Base-by-base conservation (phyloP, 2,113 vertebrate genomes). In the Ptilorrhoa leucosticta region DNA sequence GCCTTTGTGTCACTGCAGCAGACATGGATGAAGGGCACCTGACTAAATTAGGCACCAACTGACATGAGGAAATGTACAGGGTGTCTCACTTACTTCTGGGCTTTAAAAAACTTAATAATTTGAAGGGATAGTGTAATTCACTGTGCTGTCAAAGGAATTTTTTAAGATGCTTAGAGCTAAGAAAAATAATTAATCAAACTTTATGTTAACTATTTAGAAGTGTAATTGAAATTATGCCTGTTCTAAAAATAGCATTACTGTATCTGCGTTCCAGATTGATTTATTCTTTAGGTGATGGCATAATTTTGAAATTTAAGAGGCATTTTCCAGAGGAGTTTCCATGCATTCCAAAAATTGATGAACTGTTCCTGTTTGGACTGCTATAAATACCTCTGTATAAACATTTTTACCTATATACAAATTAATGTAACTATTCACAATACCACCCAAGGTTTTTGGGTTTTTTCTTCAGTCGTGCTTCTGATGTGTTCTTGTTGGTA, bases 391-490 rank as follows among this genome's bases (percentile, higher is more conserved):
- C 8, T 48, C 21, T 50, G 4, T 17, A 27, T 21, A 73, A 17
- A 44, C 5, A 30, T 65, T 94, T 92, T 76, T 66, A 64, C 33
- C 30, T 30, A 21, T 12, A 42, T 16, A 71, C 23, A 70, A 68
- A 68, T 60, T 37, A 76, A 45, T 42, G n/a, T 61, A 65, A 85
- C 11, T 48, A 7, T 63, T 92, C 39, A 56, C 39, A 56, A 54
- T 16, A 91, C 19, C 76, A 81, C 48, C 6, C n/a, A 69, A 30
- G 10, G 2, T 9, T 33, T 54, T n/a, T 16, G 3, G 0, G 0
- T 5, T 27, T 83, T 79, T 70, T 31, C 18, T 57, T 61, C 35
- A 27, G 11, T 77, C 24, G 33, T 60, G n/a, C 16, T 45, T 78
- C 39, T 71, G 31, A 61, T 50, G 9, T 22, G 28, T 39, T 80